A percentile compares a stretch with the other conserved stretches of the same genome.
Conservation (phyloP, 2,888 invertebrate genomes). For the Papilio protenor region DNA sequence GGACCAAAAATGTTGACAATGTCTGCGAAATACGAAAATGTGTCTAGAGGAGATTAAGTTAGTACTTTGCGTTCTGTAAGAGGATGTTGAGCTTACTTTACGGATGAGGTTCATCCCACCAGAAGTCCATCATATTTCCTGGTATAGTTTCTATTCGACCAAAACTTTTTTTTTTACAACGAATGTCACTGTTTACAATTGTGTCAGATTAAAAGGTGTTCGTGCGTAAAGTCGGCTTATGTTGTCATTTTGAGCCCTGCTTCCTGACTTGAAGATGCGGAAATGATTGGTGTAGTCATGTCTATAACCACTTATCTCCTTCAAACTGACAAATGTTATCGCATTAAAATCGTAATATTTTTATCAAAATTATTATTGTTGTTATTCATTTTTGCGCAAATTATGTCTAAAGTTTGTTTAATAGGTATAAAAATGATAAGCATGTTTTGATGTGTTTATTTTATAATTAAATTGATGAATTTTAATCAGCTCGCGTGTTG, state of each 20-base stretch:
- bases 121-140: background rate
- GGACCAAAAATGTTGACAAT: background rate
- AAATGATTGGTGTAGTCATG: background rate
- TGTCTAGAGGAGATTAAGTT: background rate
- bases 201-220: background rate
- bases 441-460: conserved; percentile 2
- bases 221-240: conserved; percentile 13
- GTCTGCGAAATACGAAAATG: background rate
- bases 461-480: conserved; percentile 34
- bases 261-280: conserved; percentile 4
- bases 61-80: background rate
- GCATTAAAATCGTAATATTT: background rate
- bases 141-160: background rate
- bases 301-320: background rate
- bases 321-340: background rate
- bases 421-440: conserved; percentile 24
- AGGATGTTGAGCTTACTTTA: background rate
- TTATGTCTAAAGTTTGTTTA: conserved; percentile 4
- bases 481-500: conserved; percentile 46
- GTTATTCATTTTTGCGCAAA: background rate
- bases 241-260: background rate
- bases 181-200: background rate
- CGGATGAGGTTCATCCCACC: background rate
- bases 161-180: background rate
- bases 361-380: background rate